Conservation (phyloP, 2,888 invertebrate species). For the Catocala nupta region DNA sequence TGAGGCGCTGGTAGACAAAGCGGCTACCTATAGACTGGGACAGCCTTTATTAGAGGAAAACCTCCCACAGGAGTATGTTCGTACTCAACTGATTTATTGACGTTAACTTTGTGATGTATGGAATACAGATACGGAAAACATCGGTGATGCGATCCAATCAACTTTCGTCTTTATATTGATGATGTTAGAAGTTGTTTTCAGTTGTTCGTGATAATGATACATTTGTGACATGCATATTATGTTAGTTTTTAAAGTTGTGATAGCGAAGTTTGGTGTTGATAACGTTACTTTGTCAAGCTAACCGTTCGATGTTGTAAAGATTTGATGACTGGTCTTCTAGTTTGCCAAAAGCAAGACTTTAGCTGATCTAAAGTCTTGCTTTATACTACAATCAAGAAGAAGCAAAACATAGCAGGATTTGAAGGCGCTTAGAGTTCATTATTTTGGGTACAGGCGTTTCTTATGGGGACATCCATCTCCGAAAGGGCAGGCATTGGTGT, state of each 20-base stretch:
- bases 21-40: constrained; percentile 69
- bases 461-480: too few relatives aligned
- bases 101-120: constrained; percentile 49
- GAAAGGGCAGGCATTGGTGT: too few relatives aligned
- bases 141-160: constrained; percentile 23
- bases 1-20: constrained; percentile 78
- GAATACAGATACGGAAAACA: constrained; percentile 42
- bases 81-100: constrained; percentile 69
- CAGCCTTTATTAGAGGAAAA: constrained; percentile 72
- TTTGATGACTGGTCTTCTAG: too few relatives aligned
- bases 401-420: too few relatives aligned
- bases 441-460: too few relatives aligned
- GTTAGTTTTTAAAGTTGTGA: constrained; percentile 13
- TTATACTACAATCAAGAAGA: too few relatives aligned
- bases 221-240: constrained; percentile 18
- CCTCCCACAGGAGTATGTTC: constrained; percentile 61
- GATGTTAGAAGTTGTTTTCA: constrained; percentile 8
- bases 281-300: constrained; percentile 12
- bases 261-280: constrained; percentile 16
- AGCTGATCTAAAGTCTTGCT: too few relatives aligned
- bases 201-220: neutral
- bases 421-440: too few relatives aligned
- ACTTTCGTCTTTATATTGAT: constrained; percentile 22
- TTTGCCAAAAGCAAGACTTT: too few relatives aligned
- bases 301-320: too few relatives aligned